phyloP scores from a whole-genome alignment of 2,888 invertebrate species.

The Volucella bombylans region DNA sequence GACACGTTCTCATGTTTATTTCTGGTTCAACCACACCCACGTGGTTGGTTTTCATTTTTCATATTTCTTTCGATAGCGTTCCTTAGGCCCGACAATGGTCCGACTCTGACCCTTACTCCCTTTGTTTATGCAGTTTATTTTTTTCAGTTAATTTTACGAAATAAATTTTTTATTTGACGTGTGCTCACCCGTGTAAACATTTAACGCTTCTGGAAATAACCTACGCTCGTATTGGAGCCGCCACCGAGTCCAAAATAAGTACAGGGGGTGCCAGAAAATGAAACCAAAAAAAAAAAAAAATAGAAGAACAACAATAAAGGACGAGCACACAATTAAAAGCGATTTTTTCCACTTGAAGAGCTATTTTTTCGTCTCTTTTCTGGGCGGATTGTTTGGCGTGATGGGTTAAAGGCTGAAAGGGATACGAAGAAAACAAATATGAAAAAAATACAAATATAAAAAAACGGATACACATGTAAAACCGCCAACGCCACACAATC shows the following conservation, averaged over 20 bases:
- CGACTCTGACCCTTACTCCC: background rate
- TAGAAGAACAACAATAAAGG: conserved; percentile 57
- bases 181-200: conserved; percentile 74
- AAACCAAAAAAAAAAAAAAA: conserved; percentile 17
- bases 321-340: conserved; percentile 70
- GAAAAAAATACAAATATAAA: conserved; percentile 12
- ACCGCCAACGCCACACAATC: conserved; percentile 69
- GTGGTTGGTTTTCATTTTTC: conserved; percentile 39
- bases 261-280: background rate
- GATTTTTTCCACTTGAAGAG: conserved; percentile 63
- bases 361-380: conserved; percentile 1
- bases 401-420: conserved; percentile 29
- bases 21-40: conserved; percentile 59
- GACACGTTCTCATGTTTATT: conserved; percentile 58
- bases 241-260: conserved; percentile 10
- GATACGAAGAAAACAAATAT: conserved; percentile 13
- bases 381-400: background rate
- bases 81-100: conserved; percentile 24
- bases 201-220: conserved; percentile 68
- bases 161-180: conserved; percentile 74
- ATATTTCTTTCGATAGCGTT: conserved; percentile 44
- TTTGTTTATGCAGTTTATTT: conserved; percentile 36
- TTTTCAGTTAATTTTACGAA: conserved; percentile 72
- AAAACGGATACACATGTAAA: conserved; percentile 67
- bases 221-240: conserved; percentile 44